Base-by-base conservation (phyloP, 2,888 invertebrate species). In the Scrobipalpa costella region DNA sequence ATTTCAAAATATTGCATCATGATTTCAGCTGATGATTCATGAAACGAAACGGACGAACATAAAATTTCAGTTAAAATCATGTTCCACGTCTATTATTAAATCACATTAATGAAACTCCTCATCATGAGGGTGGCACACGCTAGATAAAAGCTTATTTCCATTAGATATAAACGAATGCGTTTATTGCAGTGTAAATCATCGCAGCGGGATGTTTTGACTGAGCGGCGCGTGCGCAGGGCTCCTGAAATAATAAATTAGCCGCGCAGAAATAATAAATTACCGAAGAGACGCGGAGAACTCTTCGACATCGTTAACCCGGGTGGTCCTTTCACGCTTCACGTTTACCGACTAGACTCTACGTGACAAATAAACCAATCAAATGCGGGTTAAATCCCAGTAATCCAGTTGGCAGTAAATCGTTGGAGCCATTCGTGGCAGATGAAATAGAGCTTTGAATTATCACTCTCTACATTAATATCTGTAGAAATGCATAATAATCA, bases 231-330 rank as follows among this genome's bases (percentile, higher is more conserved):
- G 80, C 73, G 74, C 33, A 73, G 1, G 67, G 83, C 87, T 80
- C 81, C 88, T 85, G 88, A 86, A 90, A 90, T 88, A 89, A 89
- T 91, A 90, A 89, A 90, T 90, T 88, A 85, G 78, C 77, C 74
- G 76, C 81, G 78, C 63, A 58, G 87, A 87, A 90, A 90, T 89
- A 89, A 90, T 91, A 91, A 90, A 90, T 90, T 87, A 84, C 76
- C 77, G 73, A 77, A 81, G 83, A 86, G 88, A 86, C 85, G 80
- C 78, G 79, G 76, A 83, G 83, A 83, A 81, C 84, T 83, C 84
- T 82, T 77, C 74, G 72, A 69, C 76, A 72, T 80, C 80, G 80
- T 80, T 83, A 82, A 68, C 80, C 75, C 85, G 88, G 90, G 91
- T 90, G 90, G 90, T 91, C 90, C 73, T 64, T 75, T 82, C 79